phyloP scores from a whole-genome alignment of 92 coral and sea anemone species.

The Epizoanthus rinbou region DNA sequence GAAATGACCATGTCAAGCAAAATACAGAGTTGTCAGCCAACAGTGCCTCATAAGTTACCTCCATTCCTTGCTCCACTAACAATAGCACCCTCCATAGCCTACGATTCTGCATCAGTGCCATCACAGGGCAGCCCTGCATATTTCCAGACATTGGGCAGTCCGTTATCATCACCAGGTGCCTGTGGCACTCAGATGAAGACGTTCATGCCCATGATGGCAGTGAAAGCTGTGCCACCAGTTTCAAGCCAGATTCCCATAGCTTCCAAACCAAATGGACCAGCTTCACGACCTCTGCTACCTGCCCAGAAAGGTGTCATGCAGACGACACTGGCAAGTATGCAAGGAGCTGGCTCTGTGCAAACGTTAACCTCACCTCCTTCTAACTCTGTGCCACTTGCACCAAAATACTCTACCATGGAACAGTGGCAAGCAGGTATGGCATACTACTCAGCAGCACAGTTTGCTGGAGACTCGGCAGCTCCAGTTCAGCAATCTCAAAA shows the following conservation, averaged over 20 bases:
- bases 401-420: conserved; percentile 5
- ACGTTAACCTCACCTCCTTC: not conserved
- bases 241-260: conserved; percentile 14
- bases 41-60: not conserved
- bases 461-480: conserved; percentile 25
- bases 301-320: conserved; percentile 28
- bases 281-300: conserved; percentile 26
- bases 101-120: conserved; percentile 5
- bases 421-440: conserved; percentile 37
- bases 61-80: conserved; percentile 24
- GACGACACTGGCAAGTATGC: not conserved
- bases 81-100: not conserved
- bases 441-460: not conserved
- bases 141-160: conserved; percentile 47
- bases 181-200: conserved; percentile 19
- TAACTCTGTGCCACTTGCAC: conserved; percentile 31
- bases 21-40: no score
- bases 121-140: not conserved
- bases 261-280: conserved; percentile 23
- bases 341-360: not conserved
- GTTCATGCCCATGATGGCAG: conserved; percentile 10
- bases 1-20: conserved; percentile 3
- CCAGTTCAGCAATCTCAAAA: not conserved
- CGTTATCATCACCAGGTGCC: conserved; percentile 45
- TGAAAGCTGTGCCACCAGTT: conserved; percentile 2